Evolutionary conservation across 1,140 invertebrate species (phyloP), one percentile per base, ranked within the genome.

Genomic region (Caenorhabditis inopinata): DNA sequence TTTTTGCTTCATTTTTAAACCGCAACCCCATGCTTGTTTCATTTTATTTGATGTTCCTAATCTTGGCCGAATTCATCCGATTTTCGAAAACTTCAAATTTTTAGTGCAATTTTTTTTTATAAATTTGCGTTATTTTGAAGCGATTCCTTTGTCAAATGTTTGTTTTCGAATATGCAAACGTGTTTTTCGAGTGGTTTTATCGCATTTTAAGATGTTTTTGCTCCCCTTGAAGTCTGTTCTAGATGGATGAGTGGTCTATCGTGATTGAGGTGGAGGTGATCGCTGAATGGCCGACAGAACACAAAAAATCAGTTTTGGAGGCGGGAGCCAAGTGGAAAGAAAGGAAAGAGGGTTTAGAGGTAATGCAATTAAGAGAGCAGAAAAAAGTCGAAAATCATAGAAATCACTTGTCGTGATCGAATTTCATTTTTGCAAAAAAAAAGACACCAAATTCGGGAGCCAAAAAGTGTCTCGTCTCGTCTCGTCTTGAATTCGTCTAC

Each of bases 261-360:
- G 21, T 76, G 7, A 48, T 51, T 27, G 75, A 76, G 18, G 75
- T 76, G 1, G 48, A 76, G 18, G 75, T 76, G 45, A 1, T 76
- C 1, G 46, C 48, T 12, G 16, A 35, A 53, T 76, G 75, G 75
- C 58, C 58, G 1, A 11, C 46, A n/a, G 75, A 76, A 6, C 46
- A 76, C 27, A 53, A 49, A 29, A 76, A 76, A 11, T 29, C 47
- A 0, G 48, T 42, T 2, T 18, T 49, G n/a, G 58, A 68, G 58
- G 32, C 58, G 0, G 58, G 58, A 21, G 29, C 75, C 27, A 76
- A 76, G 29, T 76, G 75, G 75, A 38, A 51, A n/a, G 75, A 76
- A 35, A 35, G 75, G 1, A 76, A 76, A 12, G 75, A 76, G 29
- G 75, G 45, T 6, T 35, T 76, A 21, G 75, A 76, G 75, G 75